A percentile compares a stretch with the other conserved stretches of the same genome.
phyloP scores from a whole-genome alignment of 1,140 invertebrate species.

The Argopecten irradians region DNA sequence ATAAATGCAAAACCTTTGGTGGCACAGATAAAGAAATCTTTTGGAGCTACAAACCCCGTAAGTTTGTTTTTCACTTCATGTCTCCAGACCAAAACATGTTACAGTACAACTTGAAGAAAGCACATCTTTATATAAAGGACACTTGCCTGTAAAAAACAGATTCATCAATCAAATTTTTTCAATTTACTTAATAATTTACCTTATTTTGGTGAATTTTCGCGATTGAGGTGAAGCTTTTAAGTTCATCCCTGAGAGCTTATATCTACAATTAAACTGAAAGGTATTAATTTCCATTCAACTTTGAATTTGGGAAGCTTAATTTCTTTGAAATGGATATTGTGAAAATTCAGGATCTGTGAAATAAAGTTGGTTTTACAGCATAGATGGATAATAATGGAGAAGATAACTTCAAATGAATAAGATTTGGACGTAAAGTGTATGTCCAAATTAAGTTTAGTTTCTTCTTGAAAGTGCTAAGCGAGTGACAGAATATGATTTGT shows the following conservation, averaged over 20 bases:
- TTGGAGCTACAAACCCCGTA: conserved; percentile 88
- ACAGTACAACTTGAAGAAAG: too few relatives aligned
- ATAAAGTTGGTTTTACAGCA: background rate
- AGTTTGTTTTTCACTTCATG: conserved; percentile 53
- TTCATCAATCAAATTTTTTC: too few relatives aligned
- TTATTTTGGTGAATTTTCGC: too few relatives aligned
- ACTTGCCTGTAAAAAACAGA: too few relatives aligned
- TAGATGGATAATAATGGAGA: background rate
- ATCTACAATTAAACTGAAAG: too few relatives aligned
- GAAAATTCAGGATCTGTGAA: background rate
- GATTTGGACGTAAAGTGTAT: background rate
- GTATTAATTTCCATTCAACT: too few relatives aligned
- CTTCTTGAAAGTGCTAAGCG: background rate
- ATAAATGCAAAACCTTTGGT: conserved; percentile 88
- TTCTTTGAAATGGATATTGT: background rate
- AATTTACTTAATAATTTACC: too few relatives aligned
- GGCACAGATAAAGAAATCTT: conserved; percentile 88
- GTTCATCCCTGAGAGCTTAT: too few relatives aligned
- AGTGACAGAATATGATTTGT: background rate
- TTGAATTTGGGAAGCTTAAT: background rate
- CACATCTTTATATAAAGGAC: too few relatives aligned
- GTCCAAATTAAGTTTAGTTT: background rate
- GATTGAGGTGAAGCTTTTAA: too few relatives aligned
- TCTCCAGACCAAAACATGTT: too few relatives aligned
- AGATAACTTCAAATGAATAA: background rate